Conservation (phyloP, 2,113 vertebrate species). For the Cyanoliseus patagonus region DNA sequence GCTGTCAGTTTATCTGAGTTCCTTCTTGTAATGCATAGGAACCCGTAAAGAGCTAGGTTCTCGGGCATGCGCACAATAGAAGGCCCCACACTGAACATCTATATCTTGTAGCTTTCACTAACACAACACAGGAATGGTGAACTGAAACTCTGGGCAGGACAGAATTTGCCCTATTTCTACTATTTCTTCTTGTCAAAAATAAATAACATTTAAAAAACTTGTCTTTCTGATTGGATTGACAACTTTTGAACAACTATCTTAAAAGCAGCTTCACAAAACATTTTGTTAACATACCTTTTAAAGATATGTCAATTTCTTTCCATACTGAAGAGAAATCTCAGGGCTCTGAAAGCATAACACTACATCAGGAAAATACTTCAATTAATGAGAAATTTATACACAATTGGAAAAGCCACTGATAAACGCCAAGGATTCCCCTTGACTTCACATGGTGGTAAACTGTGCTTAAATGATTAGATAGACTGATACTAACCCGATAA, state of each 20-base stretch:
- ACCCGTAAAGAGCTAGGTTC: neutral
- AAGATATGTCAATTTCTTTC: conserved; percentile 90
- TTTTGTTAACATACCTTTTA: conserved; percentile 79
- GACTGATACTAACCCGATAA: neutral
- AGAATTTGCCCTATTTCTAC: neutral
- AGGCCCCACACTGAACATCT: neutral
- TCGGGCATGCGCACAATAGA: neutral
- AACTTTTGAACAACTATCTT: neutral
- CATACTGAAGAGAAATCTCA: conserved; percentile 92
- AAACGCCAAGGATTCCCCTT: neutral
- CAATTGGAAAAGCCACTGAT: neutral
- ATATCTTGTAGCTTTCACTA: neutral
- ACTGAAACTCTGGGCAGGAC: neutral
- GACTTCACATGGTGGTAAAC: neutral
- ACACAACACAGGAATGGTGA: neutral
- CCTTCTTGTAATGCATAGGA: neutral
- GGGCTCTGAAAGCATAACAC: conserved; percentile 88
- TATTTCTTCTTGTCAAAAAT: neutral
- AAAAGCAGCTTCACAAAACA: neutral
- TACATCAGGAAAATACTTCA: conserved; percentile 36
- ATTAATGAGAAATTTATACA: neutral
- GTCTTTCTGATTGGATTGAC: neutral
- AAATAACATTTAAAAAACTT: neutral
- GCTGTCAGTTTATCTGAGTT: neutral
- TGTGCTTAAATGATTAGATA: neutral